Evolutionary conservation across 1,140 invertebrate genomes (phyloP), one percentile per base, ranked within the genome.

Genomic region (Aphaenogaster rudis): DNA sequence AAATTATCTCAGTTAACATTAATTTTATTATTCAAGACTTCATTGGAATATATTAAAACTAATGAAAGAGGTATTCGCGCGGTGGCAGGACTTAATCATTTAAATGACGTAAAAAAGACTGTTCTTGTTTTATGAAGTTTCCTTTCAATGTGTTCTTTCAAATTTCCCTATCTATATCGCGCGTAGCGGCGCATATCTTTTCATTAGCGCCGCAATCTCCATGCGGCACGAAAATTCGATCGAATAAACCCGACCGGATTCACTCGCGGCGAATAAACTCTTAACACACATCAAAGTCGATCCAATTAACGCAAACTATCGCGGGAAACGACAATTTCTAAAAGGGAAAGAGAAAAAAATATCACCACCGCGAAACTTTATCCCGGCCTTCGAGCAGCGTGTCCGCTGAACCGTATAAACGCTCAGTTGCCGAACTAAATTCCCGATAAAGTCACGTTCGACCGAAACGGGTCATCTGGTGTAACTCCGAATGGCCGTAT

Each of bases 231-330:
- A 36, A 72, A 72, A 82, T 74, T 61, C 80, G 80, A 84, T 84
- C 54, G 69, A 74, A 50, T 76, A 48, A 61, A 84, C 45, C 33
- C 69, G 42, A 48, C 28, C 42, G 54, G 21, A 63, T 54, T 84
- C 54, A 45, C 54, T 48, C 80, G 69, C 63, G 69, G 80, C 80
- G 42, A 63, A 84, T 84, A 84, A 84, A 84, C 80, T 84, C 69
- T 84, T 84, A 84, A 84, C 80, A 50, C 69, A 72, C 69, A 76
- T 84, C 69, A 84, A 84, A 84, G 80, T 74, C 69, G 54, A 84
- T 84, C 80, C 80, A 84, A 84, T 84, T 84, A 84, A 84, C 80
- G 80, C 54, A 74, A 84, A 84, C 80, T 84, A 84, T 84, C 80
- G 54, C 54, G 67, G 80, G 80, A 7, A 74, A 74, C 80, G 80